Conservation (phyloP, 2,113 vertebrate genomes). For the Sus scrofa region T2T-Sscrofa CM000830.6:81845501-81846000, state of each 20-base stretch:
- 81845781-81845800: background rate
- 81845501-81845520: background rate
- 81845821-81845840: background rate
- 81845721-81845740: background rate
- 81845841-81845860: background rate
- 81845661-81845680: background rate
- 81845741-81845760: background rate
- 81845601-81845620: background rate
- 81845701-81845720: background rate
- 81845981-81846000: background rate
- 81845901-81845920: background rate
- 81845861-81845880: background rate
- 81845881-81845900: background rate
- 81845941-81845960: background rate
- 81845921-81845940: background rate
- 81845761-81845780: background rate
- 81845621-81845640: background rate
- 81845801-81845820: background rate
- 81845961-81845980: background rate
- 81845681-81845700: background rate
- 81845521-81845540: background rate
- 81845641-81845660: background rate
- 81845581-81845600: background rate
- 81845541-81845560: background rate
- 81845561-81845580: background rate